Base-by-base conservation (phyloP, 2,113 vertebrate species). In the Athene cunicularia region DNA sequence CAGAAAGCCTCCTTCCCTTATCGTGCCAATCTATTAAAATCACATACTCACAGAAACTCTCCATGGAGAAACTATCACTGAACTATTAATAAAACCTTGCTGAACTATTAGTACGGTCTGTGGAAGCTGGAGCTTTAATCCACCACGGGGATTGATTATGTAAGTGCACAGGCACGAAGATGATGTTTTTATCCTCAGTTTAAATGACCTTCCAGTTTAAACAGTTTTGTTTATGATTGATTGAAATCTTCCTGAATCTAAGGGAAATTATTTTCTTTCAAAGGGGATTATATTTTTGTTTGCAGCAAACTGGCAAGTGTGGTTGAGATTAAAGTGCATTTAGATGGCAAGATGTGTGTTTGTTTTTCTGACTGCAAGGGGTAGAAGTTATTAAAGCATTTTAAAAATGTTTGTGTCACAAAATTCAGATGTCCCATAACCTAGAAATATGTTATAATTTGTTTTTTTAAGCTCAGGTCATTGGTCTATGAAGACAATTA, bases 11-110 rank as follows among this genome's bases (percentile, higher is more conserved):
- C 45, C 53, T 87, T 86, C 52, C 32, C 24, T 81, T 72, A 27
- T 37, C 11, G 8, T 20, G 23, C 24, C 53, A 76, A 19, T 76
- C 82, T 63, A 73, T 92, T 95, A 92, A 87, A 91, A 88, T 37
- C 22, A 82, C 35, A 66, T 23, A 41, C 62, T 93, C 33, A 8
- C 1, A 0, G 71, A 90, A 94, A 82, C 56, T 81, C 80, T 91
- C 74, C 7, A 4, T 37, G 91, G 86, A 95, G 37, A 82, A 97
- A 72, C 70, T 82, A 81, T 52, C 67, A 80, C 37, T 9, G 28
- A 95, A 90, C 89, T 95, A 94, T 96, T 95, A 95, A 91, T 91
- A 95, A 92, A 90, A 93, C 80, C 49, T 93, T 70, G 53, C 81
- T 80, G 58, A 93, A 70, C 84, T 90, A 76, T 90, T 95, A 91